Conservation (phyloP, 2,888 invertebrate genomes). For the Microplitis deprimator region DNA sequence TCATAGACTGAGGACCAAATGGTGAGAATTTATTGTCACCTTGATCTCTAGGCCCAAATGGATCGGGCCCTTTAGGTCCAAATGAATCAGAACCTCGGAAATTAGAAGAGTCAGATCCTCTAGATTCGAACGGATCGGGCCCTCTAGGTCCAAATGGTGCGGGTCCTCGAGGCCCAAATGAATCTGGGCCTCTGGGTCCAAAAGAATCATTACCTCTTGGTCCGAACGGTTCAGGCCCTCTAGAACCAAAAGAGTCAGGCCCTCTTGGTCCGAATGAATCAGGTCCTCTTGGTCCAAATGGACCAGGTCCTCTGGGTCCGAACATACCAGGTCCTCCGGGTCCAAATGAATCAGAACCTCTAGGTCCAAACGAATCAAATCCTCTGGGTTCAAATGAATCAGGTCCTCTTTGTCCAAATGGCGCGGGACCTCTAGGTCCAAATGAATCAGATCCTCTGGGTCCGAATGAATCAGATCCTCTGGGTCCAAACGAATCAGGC, state of each 20-base stretch:
- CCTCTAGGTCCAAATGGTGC: constrained; percentile 38
- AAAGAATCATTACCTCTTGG: constrained; percentile 44
- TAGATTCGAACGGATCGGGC: constrained; percentile 46
- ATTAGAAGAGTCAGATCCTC: constrained; percentile 41
- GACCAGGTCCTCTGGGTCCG: not conserved
- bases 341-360: not conserved
- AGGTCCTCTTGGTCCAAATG: not conserved
- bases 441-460: not conserved
- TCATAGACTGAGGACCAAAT: not conserved
- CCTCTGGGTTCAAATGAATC: not conserved
- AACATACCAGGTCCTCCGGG: not conserved
- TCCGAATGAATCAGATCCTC: not conserved
- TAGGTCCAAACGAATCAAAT: not conserved
- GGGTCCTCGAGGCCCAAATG: constrained; percentile 31
- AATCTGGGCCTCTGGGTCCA: constrained; percentile 43
- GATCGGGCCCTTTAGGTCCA: constrained; percentile 12
- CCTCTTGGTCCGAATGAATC: constrained; percentile 32
- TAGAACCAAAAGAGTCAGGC: constrained; percentile 27
- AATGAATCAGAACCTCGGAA: constrained; percentile 35
- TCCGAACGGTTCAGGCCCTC: constrained; percentile 42
- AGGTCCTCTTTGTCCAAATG: not conserved
- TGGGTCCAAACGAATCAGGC: not conserved
- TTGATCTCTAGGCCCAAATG: constrained; percentile 34
- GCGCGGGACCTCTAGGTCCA: not conserved
- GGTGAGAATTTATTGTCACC: constrained; percentile 33